A percentile compares a stretch with the other conserved stretches of the same genome.
Evolutionary conservation across 2,888 invertebrate species (phyloP).

Genomic region (Orchesella flavescens): DNA sequence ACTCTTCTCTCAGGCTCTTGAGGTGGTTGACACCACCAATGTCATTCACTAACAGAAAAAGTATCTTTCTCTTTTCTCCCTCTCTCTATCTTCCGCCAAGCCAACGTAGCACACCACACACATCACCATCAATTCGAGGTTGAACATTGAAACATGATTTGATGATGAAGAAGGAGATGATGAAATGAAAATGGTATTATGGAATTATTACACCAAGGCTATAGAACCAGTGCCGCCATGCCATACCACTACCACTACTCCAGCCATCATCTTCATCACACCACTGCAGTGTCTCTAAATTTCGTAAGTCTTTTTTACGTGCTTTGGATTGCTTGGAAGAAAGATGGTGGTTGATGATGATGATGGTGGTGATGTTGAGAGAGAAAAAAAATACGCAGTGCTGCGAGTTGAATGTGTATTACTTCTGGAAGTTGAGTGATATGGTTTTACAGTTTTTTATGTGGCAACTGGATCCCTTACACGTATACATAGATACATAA

Average conservation of each 20-base stretch:
- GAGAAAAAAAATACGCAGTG: neutral
- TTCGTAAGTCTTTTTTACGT: constrained; percentile 14
- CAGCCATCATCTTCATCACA: neutral
- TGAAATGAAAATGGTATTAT: constrained; percentile 16
- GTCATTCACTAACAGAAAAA: neutral
- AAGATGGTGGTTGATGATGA: neutral
- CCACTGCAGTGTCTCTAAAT: constrained; percentile 8
- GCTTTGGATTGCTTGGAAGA: neutral
- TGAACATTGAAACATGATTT: constrained; percentile 34
- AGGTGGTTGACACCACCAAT: constrained; percentile 35
- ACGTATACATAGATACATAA: neutral
- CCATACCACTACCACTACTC: neutral
- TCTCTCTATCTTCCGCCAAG: neutral
- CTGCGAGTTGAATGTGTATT: neutral
- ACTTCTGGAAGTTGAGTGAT: neutral
- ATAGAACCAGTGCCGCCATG: neutral
- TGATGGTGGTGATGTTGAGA: neutral
- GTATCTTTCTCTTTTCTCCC: neutral
- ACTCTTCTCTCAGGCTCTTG: constrained; percentile 26
- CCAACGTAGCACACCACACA: constrained; percentile 3
- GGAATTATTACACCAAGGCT: constrained; percentile 13
- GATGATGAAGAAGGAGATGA: constrained; percentile 23
- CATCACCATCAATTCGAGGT: constrained; percentile 37
- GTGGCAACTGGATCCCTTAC: neutral
- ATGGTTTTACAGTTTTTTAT: neutral